A percentile compares a stretch with the other conserved stretches of the same genome.
Evolutionary conservation across 1,140 invertebrate species (phyloP).

Genomic region (Lineus longissimus): DNA sequence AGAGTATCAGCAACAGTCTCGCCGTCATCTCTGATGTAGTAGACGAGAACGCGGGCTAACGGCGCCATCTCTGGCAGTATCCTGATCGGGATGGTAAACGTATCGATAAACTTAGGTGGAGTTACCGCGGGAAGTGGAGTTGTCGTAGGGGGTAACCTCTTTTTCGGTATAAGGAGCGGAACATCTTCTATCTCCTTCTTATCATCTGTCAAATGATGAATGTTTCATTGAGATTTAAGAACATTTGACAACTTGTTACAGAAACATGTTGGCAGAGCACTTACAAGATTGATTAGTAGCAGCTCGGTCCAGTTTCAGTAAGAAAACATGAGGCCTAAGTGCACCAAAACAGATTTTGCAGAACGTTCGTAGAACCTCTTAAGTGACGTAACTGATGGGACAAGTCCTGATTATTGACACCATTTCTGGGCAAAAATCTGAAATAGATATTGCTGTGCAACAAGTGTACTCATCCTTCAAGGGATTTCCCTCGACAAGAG

Average conservation of each 20-base stretch:
- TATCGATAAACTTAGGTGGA: background rate
- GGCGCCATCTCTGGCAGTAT: slow-evolving; percentile 35
- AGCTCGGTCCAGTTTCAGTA: too few relatives aligned
- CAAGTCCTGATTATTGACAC: too few relatives aligned
- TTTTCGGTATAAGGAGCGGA: background rate
- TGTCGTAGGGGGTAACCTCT: background rate
- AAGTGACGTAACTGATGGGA: too few relatives aligned
- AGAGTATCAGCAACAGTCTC: slow-evolving; percentile 65
- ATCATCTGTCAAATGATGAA: background rate
- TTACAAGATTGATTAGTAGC: too few relatives aligned
- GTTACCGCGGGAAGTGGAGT: background rate
- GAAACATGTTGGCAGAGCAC: too few relatives aligned
- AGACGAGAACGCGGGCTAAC: slow-evolving; percentile 60
- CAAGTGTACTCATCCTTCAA: too few relatives aligned
- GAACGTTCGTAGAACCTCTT: too few relatives aligned
- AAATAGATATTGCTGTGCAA: too few relatives aligned
- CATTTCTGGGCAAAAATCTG: too few relatives aligned
- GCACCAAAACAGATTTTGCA: too few relatives aligned
- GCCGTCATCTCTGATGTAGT: slow-evolving; percentile 70
- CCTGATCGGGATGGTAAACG: slow-evolving; percentile 22
- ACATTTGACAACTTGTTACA: background rate
- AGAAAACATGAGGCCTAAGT: too few relatives aligned
- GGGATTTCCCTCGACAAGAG: too few relatives aligned
- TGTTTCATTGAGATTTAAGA: background rate
- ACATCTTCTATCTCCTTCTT: background rate